Evolutionary conservation across 1,140 invertebrate genomes (phyloP).

Genomic region (Rhyzopertha dominica): DNA sequence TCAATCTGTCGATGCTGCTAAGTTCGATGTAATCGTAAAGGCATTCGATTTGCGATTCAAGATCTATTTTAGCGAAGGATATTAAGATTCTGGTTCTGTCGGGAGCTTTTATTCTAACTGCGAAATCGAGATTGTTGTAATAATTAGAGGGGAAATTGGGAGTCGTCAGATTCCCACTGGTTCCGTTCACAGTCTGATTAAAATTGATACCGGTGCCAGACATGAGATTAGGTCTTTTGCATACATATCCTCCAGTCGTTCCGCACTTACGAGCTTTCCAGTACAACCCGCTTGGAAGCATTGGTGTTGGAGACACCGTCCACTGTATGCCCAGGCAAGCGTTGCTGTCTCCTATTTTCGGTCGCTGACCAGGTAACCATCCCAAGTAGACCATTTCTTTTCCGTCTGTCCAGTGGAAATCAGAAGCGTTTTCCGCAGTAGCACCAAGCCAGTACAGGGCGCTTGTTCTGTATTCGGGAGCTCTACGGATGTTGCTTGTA

Average conservation of each 20-base stretch:
- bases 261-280: conserved; percentile 56
- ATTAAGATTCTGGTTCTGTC: conserved; percentile 58
- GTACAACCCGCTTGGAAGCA: conserved; percentile 57
- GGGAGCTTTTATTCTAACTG: conserved; percentile 55
- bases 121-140: conserved; percentile 63
- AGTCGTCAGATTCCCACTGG: conserved; percentile 53
- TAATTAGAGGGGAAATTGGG: conserved; percentile 63
- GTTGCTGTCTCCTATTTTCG: too few relatives aligned
- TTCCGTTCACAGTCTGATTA: conserved; percentile 51
- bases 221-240: conserved; percentile 34
- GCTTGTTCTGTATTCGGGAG: conserved; percentile 61
- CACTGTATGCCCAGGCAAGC: conserved; percentile 59
- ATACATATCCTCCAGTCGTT: conserved; percentile 56
- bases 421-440: conserved; percentile 43
- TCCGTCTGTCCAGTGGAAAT: conserved; percentile 55
- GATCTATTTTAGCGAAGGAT: conserved; percentile 60
- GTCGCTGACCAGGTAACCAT: conserved; percentile 52
- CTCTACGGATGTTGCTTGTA: conserved; percentile 57
- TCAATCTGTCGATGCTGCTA: conserved; percentile 23
- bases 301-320: conserved; percentile 54
- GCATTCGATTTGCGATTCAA: conserved; percentile 69
- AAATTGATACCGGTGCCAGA: conserved; percentile 33
- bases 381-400: conserved; percentile 50
- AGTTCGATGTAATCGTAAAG: conserved; percentile 70
- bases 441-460: conserved; percentile 60